A percentile compares a stretch with the other conserved stretches of the same genome.
phyloP scores from a whole-genome alignment of 2,113 vertebrate species.

The Sialia sialis region DNA sequence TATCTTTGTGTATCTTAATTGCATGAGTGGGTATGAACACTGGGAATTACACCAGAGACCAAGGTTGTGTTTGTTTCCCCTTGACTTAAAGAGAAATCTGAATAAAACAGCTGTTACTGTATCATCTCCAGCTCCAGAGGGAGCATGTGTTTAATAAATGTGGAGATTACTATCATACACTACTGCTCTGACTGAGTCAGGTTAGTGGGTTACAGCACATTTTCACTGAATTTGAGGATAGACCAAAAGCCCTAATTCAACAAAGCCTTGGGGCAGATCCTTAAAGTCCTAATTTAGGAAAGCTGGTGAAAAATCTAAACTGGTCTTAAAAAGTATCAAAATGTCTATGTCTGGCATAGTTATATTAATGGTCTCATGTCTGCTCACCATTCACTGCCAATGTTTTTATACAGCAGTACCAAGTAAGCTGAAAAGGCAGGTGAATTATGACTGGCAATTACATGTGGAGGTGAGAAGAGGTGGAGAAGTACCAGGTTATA shows the following conservation, averaged over 20 bases:
- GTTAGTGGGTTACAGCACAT: background rate
- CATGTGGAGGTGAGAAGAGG: background rate
- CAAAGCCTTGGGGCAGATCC: background rate
- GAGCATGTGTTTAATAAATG: constrained; percentile 54
- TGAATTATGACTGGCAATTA: background rate
- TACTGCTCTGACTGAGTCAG: background rate
- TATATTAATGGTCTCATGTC: background rate
- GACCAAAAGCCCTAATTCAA: background rate
- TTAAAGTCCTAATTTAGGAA: background rate
- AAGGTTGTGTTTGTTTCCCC: background rate
- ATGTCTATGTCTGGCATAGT: background rate
- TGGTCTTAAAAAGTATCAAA: background rate
- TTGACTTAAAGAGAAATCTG: background rate
- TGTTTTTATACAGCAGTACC: background rate
- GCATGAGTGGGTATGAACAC: background rate
- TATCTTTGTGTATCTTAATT: background rate
- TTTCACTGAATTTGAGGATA: background rate
- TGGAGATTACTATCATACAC: background rate
- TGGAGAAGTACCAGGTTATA: background rate
- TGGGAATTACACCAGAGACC: background rate
- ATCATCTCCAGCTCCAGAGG: constrained; percentile 42
- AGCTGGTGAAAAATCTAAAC: background rate
- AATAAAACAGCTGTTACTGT: constrained; percentile 20
- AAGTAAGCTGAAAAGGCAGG: background rate
- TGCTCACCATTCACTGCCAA: background rate